These are phyloP conservation scores for Eulemur macaco DNA, from an alignment of 2,113 vertebrate genomes.

Conservation along the genomic window DNA sequence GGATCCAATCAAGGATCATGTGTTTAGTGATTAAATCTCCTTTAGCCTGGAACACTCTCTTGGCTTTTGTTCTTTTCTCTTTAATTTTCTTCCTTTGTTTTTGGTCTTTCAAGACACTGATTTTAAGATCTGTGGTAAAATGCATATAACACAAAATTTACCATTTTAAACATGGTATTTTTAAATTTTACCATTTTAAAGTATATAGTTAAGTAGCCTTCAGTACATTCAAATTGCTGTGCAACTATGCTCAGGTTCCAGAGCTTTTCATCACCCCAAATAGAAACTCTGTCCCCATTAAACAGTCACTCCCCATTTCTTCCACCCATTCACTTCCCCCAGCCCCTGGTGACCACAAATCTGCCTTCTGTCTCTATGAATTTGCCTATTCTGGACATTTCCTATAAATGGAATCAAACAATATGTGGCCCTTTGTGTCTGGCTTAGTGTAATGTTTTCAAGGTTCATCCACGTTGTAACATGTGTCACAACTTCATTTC, in stretches of 20 bases:
- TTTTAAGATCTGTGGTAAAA: neutral
- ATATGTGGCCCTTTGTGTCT: neutral
- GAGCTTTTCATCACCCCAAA: neutral
- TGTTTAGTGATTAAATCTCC: neutral
- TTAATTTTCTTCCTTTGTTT: neutral
- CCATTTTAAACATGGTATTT: neutral
- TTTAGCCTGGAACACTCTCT: neutral
- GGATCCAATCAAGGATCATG: neutral
- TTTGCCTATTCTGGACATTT: neutral
- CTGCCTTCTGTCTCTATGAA: neutral
- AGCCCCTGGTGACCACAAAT: neutral
- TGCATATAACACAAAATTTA: neutral
- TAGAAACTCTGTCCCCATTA: neutral
- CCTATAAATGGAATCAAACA: neutral
- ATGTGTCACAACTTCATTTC: neutral
- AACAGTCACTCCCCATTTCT: neutral
- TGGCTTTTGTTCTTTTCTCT: neutral
- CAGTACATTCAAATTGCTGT: neutral
- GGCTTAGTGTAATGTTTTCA: neutral
- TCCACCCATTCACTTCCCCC: neutral
- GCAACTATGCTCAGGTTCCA: neutral
- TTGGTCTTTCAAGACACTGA: constrained; percentile 22
- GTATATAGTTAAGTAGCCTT: neutral
- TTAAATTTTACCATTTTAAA: neutral
- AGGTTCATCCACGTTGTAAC: neutral